These are phyloP conservation scores for Pollenia amentaria DNA, from an alignment of 2,888 invertebrate genomes.

Conservation along the genomic window DNA sequence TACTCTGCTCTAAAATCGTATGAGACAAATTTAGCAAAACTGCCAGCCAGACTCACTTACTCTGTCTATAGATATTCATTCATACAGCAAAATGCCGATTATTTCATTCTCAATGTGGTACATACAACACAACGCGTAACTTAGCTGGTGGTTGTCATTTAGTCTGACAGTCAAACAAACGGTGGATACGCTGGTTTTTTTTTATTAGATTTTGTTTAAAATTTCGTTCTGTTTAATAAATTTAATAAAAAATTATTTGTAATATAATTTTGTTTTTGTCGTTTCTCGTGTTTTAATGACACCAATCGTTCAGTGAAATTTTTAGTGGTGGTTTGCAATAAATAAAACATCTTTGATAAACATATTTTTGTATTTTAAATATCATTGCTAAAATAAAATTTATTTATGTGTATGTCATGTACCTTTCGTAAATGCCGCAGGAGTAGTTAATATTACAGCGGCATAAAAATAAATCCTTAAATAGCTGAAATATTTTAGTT, in stretches of 20 bases:
- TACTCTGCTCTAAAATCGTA: conserved; percentile 3
- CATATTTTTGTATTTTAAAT: neutral
- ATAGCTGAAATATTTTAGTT: conserved; percentile 3
- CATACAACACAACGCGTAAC: conserved; percentile 47
- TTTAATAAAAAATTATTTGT: conserved; percentile 23
- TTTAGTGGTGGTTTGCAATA: conserved; percentile 47
- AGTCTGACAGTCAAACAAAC: conserved; percentile 27
- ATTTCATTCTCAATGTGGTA: conserved; percentile 50
- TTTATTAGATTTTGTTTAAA: conserved; percentile 17
- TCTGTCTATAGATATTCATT: conserved; percentile 30
- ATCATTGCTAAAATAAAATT: neutral
- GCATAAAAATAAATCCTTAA: neutral
- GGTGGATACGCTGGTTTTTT: conserved; percentile 43
- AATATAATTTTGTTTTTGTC: conserved; percentile 21
- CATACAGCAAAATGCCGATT: conserved; percentile 46
- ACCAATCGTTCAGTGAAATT: conserved; percentile 17
- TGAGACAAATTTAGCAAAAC: neutral
- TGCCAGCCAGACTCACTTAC: conserved; percentile 12
- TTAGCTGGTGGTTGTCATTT: conserved; percentile 45
- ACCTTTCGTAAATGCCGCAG: conserved; percentile 5
- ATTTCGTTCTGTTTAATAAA: conserved; percentile 29
- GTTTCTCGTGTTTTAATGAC: conserved; percentile 31
- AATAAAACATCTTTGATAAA: conserved; percentile 33
- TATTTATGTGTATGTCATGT: neutral
- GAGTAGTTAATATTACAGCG: conserved; percentile 4